phyloP scores from a whole-genome alignment of 2,797 vertebrate species.

The Myioborus melanocephalus region DNA sequence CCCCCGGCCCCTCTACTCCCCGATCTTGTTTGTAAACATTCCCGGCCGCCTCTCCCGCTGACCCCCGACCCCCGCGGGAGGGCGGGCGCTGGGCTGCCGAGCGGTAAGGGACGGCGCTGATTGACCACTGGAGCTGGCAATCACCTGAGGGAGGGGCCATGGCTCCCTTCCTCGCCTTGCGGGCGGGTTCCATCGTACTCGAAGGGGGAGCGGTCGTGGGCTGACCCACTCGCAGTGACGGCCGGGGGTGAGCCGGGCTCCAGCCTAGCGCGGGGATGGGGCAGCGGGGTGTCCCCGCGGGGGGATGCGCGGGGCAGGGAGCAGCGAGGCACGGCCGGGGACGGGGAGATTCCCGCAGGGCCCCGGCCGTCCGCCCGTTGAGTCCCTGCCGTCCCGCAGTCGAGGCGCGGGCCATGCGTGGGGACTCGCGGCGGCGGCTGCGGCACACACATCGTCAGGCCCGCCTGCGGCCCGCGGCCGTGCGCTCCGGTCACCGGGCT shows the following conservation, averaged over 20 bases:
- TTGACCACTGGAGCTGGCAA: background rate
- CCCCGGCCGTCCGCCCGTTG: background rate
- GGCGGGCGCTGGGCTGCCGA: background rate
- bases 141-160: background rate
- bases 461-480: background rate
- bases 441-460: no score
- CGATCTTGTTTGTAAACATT: slow-evolving; percentile 34
- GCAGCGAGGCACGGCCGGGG: background rate
- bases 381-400: background rate
- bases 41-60: background rate
- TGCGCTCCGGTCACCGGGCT: background rate
- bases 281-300: background rate
- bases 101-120: background rate
- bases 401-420: background rate
- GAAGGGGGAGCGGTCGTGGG: rapidly evolving
- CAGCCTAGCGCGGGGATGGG: no score
- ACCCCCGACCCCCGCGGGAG: background rate
- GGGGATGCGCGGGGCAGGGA: background rate
- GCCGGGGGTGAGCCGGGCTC: background rate
- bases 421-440: background rate
- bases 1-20: background rate
- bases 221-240: background rate
- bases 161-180: background rate
- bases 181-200: background rate
- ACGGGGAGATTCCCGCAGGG: background rate